A percentile compares a stretch with the other conserved stretches of the same genome.
phyloP scores from a whole-genome alignment of 2,797 vertebrate species.

The Danio choprae region DNA sequence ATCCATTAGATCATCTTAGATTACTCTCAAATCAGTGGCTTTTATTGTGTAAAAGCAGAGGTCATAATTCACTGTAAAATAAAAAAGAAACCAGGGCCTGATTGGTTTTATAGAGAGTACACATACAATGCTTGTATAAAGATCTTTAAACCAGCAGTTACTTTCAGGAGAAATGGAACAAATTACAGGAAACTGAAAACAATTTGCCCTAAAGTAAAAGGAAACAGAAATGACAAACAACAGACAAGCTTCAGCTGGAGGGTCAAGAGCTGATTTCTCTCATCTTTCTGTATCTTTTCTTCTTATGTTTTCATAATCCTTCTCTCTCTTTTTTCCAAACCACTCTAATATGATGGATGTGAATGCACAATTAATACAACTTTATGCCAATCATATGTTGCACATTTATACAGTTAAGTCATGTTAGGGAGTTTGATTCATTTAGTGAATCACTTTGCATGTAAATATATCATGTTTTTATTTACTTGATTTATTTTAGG shows the following conservation, averaged over 20 bases:
- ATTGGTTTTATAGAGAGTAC: slow-evolving; percentile 12
- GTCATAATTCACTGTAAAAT: slow-evolving; percentile 2
- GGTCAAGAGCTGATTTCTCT: slow-evolving; percentile 21
- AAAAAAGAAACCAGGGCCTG: background rate
- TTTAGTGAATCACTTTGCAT: too few species aligned
- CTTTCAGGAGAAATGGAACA: slow-evolving; percentile 46
- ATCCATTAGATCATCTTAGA: slow-evolving; percentile 7
- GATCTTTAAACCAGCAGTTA: slow-evolving; percentile 25
- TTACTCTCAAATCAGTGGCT: background rate
- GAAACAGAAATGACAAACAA: slow-evolving; percentile 37
- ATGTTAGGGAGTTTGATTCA: background rate
- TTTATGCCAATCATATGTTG: background rate
- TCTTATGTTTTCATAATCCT: slow-evolving; percentile 20
- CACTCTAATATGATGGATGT: background rate
- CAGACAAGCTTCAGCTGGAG: slow-evolving; percentile 30
- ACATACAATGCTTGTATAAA: slow-evolving; percentile 30
- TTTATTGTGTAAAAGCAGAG: background rate
- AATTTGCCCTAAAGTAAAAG: slow-evolving; percentile 46
- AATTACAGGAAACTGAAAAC: slow-evolving; percentile 46
- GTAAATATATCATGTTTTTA: too few species aligned
- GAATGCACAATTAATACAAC: background rate
- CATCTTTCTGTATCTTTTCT: slow-evolving; percentile 25
- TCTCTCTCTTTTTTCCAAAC: background rate
- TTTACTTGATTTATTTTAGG: too few species aligned
- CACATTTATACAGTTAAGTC: background rate